Base-by-base conservation (phyloP, 2,888 invertebrate species). In the Barypeithes pellucidus region DNA sequence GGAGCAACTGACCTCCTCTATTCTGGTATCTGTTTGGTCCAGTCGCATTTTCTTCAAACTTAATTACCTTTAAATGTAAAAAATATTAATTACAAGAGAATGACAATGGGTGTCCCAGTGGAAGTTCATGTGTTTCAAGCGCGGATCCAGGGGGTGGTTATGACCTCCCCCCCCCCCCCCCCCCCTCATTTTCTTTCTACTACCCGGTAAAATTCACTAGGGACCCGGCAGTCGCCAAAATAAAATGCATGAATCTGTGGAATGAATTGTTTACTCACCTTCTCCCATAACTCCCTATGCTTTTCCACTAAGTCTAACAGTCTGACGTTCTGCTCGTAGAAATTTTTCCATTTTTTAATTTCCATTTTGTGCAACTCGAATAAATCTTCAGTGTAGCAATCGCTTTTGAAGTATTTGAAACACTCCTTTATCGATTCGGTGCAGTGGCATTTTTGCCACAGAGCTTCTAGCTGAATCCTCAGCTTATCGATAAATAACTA, bases 21-120 rank as follows among this genome's bases (percentile, higher is more conserved):
- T 97, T 96, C 79, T 95, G 92, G 82, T 92, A 95, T 0, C 97
- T 89, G 77, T 93, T 92, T 0, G 95, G 94, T 80, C 95, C 94
- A n/a, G 90, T 89, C 0, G 94, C 92, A 63, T 92, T 90, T 18
- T 90, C 89, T 77, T 96, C 94, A 59, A 96, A 85, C 73, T 93
- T 93, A 1, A 90, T 87, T 90, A 94, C 92, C 81, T 94, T 12
- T 11, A 11, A 24, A 22, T 52, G n/a, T 24, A 22, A 22, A 7
- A 24, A 52, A 33, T 33, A 33, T 33, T 33, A 5, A 5, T 33
- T 33, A 33, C n/a, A n/a, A n/a, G n/a, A n/a, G n/a, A n/a, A n/a
- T n/a, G n/a, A n/a, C n/a, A n/a, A n/a, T n/a, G n/a, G n/a, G n/a
- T n/a, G n/a, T n/a, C n/a, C n/a, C n/a, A n/a, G n/a, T n/a, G n/a